phyloP scores from a whole-genome alignment of 2,113 vertebrate species.

The Lepus timidus region DNA sequence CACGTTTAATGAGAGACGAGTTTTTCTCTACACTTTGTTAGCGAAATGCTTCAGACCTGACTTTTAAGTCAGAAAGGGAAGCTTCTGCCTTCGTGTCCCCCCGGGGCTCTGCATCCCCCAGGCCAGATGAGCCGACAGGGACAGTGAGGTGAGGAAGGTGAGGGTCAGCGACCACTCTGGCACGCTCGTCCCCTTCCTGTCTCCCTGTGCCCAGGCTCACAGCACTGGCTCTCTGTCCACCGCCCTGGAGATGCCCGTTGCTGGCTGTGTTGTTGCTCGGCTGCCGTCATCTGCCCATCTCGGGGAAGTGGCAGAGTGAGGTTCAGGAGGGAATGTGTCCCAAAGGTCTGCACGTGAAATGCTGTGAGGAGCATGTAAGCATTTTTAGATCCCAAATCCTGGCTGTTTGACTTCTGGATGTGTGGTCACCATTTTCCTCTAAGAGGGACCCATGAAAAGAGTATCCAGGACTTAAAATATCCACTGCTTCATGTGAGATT shows the following conservation, averaged over 20 bases:
- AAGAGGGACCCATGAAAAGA: not conserved
- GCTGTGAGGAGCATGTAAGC: not conserved
- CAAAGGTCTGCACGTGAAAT: not conserved
- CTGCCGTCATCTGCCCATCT: not conserved
- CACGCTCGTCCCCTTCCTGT: not conserved
- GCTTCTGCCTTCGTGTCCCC: not conserved
- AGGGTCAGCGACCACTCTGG: accelerated
- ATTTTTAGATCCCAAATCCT: not conserved
- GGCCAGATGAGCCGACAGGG: not conserved
- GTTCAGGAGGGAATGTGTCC: not conserved
- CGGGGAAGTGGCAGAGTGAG: not conserved
- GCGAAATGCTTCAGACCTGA: conserved; percentile 35
- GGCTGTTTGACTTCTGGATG: not conserved
- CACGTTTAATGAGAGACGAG: conserved; percentile 56
- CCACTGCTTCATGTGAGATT: not conserved
- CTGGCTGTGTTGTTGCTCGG: accelerated
- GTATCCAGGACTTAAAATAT: not conserved
- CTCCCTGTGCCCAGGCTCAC: not conserved
- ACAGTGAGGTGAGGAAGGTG: not conserved
- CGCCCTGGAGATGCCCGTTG: accelerated
- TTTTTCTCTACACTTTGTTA: conserved; percentile 26
- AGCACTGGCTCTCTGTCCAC: accelerated
- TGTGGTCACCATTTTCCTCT: not conserved
- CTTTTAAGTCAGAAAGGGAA: conserved; percentile 42
- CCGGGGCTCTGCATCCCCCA: not conserved